phyloP scores from a whole-genome alignment of 2,888 invertebrate species.

The Cetonia aurata region DNA sequence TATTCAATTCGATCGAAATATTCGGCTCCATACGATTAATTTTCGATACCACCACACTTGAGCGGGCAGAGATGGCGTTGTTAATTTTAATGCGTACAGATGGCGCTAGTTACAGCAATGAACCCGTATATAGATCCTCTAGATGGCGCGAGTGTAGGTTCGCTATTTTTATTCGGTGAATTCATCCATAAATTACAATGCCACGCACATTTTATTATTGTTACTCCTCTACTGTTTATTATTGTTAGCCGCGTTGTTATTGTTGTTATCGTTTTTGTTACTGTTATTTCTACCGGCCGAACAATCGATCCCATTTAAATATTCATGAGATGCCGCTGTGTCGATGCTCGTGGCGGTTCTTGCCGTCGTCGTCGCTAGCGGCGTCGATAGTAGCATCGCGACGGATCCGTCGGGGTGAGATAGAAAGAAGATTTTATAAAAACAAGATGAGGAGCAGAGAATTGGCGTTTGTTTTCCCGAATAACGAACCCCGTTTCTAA shows the following conservation, averaged over 20 bases:
- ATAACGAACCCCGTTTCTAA: no score
- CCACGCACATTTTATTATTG: constrained; percentile 2
- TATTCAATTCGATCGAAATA: constrained; percentile 53
- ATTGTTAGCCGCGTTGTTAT: not conserved
- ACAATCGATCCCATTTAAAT: constrained; percentile 8
- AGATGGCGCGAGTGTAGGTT: constrained; percentile 3
- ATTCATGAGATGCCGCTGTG: not conserved
- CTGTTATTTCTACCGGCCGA: not conserved
- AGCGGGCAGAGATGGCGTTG: constrained; percentile 1
- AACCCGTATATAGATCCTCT: not conserved
- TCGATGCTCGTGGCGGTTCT: no score
- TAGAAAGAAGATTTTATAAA: no score
- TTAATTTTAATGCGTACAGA: not conserved
- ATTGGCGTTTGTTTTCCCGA: no score
- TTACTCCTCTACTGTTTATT: not conserved
- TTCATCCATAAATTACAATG: constrained; percentile 7
- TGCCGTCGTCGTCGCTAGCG: no score
- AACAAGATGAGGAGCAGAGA: no score
- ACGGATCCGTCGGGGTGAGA: no score
- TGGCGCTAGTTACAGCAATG: not conserved
- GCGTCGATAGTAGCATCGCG: no score
- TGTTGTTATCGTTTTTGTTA: not conserved
- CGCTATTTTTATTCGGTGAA: not conserved
- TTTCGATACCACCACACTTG: not conserved
- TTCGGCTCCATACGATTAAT: constrained; percentile 65